phyloP scores from a whole-genome alignment of 2,113 vertebrate species.

The Sialia sialis region DNA sequence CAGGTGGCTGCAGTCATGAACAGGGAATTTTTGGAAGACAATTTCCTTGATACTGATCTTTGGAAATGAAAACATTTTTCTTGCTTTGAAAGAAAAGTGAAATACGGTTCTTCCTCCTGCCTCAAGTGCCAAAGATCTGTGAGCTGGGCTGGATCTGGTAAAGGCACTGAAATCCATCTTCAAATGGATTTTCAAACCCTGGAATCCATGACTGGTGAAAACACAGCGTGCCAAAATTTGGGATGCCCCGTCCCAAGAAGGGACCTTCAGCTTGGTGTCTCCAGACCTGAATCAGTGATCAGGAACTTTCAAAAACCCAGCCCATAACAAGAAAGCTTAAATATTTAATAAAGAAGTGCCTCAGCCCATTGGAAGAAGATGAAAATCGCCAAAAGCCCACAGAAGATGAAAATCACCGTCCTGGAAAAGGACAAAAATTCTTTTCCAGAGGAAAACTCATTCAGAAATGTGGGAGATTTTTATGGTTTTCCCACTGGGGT shows the following conservation, averaged over 20 bases:
- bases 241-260: not conserved
- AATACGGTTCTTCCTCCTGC: not conserved
- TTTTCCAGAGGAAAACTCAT: not conserved
- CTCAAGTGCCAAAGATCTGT: not conserved
- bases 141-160: not conserved
- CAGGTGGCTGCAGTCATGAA: not conserved
- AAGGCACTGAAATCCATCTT: not conserved
- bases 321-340: not conserved
- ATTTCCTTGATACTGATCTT: conserved; percentile 6
- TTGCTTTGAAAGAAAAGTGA: not conserved
- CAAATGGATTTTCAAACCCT: not conserved
- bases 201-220: not conserved
- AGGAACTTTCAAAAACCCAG: not conserved
- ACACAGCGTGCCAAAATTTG: accelerated
- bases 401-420: not conserved
- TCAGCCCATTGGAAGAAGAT: not conserved
- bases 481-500: not conserved
- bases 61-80: not conserved
- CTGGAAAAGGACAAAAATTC: no score
- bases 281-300: not conserved
- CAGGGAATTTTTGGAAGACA: not conserved
- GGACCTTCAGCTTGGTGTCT: not conserved
- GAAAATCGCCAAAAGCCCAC: not conserved
- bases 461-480: not conserved
- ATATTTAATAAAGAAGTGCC: not conserved